phyloP scores from a whole-genome alignment of 2,888 invertebrate genomes.

The Micoletzkya japonica region DNA sequence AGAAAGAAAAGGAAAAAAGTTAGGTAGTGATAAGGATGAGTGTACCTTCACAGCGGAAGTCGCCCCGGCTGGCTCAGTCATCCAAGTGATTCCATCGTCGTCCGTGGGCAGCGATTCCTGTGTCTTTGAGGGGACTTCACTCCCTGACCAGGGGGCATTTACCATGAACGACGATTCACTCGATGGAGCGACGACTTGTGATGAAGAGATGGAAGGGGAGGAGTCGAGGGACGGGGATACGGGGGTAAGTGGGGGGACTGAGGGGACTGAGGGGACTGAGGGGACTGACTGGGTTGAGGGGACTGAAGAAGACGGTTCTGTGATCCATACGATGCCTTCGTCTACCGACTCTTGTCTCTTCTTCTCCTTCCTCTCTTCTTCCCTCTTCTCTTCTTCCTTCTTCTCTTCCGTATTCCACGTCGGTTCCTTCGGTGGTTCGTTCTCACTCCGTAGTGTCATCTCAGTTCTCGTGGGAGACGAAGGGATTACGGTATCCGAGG shows the following conservation, averaged over 20 bases:
- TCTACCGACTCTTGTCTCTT: not conserved
- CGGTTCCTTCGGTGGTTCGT: not conserved
- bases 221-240: constrained; percentile 1
- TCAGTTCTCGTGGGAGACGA: too few relatives aligned
- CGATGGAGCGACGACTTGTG: too few relatives aligned
- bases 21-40: too few relatives aligned
- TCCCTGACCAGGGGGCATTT: constrained; percentile 20
- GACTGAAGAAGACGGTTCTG: not conserved
- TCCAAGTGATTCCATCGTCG: constrained; percentile 22
- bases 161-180: constrained; percentile 11
- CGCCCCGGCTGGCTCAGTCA: constrained; percentile 1
- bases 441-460: too few relatives aligned
- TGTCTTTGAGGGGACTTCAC: not conserved
- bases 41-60: too few relatives aligned
- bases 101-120: not conserved
- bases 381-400: too few relatives aligned
- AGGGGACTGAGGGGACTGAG: not conserved
- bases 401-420: not conserved
- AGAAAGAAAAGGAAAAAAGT: too few relatives aligned
- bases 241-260: not conserved
- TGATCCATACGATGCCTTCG: not conserved
- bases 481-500: too few relatives aligned
- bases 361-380: not conserved
- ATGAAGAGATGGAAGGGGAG: too few relatives aligned
- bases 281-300: not conserved